Percentiles rank a stretch among this genome's conserved stretches.
These are phyloP conservation scores for Channallabes apus DNA, from an alignment of 2,797 vertebrate species.

Conservation along the genomic window DNA sequence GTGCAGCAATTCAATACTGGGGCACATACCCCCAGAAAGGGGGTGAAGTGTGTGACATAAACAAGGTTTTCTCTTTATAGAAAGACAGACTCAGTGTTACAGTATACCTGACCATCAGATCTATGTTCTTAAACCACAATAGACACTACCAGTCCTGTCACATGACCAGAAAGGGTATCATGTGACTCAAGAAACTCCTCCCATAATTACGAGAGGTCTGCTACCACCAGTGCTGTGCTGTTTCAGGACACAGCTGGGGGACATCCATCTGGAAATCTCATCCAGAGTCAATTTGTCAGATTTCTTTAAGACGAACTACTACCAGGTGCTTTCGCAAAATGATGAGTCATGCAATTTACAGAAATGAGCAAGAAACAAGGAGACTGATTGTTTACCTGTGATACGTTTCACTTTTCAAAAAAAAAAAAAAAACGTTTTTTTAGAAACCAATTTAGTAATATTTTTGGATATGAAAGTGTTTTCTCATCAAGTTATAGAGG, in stretches of 20 bases:
- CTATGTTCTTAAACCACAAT: conserved; percentile 61
- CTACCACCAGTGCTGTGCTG: conserved; percentile 9
- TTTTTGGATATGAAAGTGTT: conserved; percentile 28
- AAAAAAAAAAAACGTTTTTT: background rate
- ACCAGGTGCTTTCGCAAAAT: background rate
- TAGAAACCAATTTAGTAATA: background rate
- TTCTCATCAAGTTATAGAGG: conserved; percentile 8
- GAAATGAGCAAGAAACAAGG: background rate
- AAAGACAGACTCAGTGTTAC: conserved; percentile 74
- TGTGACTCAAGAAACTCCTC: conserved; percentile 21
- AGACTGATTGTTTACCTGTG: background rate
- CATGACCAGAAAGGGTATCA: conserved; percentile 41
- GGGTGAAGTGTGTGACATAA: background rate
- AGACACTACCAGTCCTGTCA: conserved; percentile 42
- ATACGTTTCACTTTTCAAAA: background rate
- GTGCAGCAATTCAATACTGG: too few relatives aligned
- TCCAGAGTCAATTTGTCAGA: conserved; percentile 26
- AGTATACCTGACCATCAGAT: conserved; percentile 55
- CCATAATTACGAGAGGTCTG: conserved; percentile 36
- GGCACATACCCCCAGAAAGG: too few relatives aligned
- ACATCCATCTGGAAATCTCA: conserved; percentile 7
- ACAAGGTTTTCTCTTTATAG: background rate
- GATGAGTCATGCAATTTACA: background rate
- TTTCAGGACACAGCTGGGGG: conserved; percentile 34
- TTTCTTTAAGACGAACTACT: conserved; percentile 21